Evolutionary conservation across 2,888 invertebrate species (phyloP), one percentile per base, ranked within the genome.

Genomic region (Hanleya hanleyi): DNA sequence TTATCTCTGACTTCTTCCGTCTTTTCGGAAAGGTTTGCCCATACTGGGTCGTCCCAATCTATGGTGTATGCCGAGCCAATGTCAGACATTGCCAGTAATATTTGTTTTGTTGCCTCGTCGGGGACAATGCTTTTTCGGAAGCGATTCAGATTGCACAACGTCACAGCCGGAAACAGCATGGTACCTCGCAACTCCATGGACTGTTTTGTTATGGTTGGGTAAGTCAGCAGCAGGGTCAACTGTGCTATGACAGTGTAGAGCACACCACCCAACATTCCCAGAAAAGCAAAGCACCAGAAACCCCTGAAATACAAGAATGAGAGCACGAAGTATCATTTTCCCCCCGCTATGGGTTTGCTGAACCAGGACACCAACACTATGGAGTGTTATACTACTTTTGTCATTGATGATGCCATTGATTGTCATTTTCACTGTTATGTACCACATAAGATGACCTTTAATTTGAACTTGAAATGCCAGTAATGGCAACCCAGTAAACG

Each of bases 121-220:
- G 15, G 18, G 1, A 64, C 37, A 1, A 35, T 26, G 5, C 35
- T 36, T 35, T 32, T 64, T 26, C 64, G 35, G 26, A 64, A 64
- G 15, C 2, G 33, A 18, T 64, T 64, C 9, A 64, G 35, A 64
- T 35, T 64, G 29, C 64, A 64, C 15, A 64, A n/a, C n/a, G 64
- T 64, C 18, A 64, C 64, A 12, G 64, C 64, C 2, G 64, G 64
- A 33, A 64, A 64, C 12, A 29, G 64, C n/a, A 64, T 3, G 18
- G 15, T n/a, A 37, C 35, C n/a, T 5, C 18, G 12, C 3, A 64
- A 37, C n/a, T 35, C n/a, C n/a, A 64, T 18, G 36, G 33, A n/a
- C 26, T 64, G 64, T 26, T 64, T 18, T 37, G 64, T 64, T n/a
- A 64, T 37, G 18, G 64, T 64, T n/a, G 64, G 64, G 64, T 37